Conservation (phyloP, 1,140 invertebrate genomes). For the Neodiprion pinetum region DNA sequence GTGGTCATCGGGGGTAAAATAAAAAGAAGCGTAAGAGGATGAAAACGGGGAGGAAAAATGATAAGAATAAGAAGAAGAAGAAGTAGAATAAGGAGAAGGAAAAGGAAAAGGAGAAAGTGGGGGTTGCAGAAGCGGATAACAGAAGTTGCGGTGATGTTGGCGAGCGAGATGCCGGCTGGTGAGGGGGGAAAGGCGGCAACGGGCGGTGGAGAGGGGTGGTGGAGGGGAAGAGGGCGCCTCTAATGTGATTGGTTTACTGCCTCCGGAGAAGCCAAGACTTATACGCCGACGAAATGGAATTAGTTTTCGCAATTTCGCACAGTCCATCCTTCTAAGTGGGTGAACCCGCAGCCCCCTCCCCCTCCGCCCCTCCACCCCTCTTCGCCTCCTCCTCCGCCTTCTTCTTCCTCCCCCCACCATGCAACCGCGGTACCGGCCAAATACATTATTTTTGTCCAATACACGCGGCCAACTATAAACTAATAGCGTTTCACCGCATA, state of each 20-base stretch:
- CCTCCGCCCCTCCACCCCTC: background rate
- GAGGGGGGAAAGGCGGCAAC: constrained; percentile 19
- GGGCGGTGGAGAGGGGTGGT: constrained; percentile 2
- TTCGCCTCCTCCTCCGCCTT: background rate
- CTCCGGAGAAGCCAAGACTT: constrained; percentile 38
- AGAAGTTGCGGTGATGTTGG: background rate
- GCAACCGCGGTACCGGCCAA: background rate
- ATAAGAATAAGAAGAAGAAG: background rate
- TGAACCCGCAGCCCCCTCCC: constrained; percentile 16
- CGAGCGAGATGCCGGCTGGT: constrained; percentile 17
- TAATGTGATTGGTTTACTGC: constrained; percentile 56
- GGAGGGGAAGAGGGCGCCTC: constrained; percentile 25
- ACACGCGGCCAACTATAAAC: no score
- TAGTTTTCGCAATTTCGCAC: constrained; percentile 52
- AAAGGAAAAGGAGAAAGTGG: constrained; percentile 19
- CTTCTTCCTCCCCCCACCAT: background rate
- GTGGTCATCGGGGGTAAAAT: background rate
- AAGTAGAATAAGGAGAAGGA: background rate
- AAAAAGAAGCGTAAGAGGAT: background rate
- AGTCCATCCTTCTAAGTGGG: constrained; percentile 50
- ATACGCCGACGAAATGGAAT: constrained; percentile 50
- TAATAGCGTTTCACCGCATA: no score
- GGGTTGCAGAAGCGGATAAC: constrained; percentile 4
- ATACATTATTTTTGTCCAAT: background rate
- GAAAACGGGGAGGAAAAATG: no score